phyloP scores from a whole-genome alignment of 1,140 invertebrate species.

The Psix sp. region DNA sequence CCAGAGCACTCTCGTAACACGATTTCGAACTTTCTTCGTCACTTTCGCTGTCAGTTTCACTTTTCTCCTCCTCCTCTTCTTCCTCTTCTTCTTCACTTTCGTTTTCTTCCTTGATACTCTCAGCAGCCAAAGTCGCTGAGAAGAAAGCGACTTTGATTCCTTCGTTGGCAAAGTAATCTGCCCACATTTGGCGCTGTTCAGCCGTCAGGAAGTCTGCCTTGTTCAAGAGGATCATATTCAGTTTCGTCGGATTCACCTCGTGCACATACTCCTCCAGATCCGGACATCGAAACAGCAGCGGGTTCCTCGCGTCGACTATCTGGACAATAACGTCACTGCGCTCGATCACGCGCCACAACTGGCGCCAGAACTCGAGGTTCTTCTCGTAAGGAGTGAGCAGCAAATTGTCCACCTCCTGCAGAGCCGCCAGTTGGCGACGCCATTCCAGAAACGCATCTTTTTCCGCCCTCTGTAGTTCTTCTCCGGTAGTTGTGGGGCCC shows the following conservation, averaged over 20 bases:
- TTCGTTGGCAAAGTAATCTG: constrained; percentile 87
- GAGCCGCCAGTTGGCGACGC: constrained; percentile 86
- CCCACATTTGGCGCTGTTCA: constrained; percentile 90
- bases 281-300: constrained; percentile 93
- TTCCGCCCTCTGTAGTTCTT: constrained; percentile 88
- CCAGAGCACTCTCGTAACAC: not conserved
- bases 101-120: constrained; percentile 35
- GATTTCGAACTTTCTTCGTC: constrained; percentile 42
- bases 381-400: constrained; percentile 97
- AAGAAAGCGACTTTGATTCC: constrained; percentile 88
- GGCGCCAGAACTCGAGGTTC: constrained; percentile 98
- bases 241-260: constrained; percentile 87
- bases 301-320: constrained; percentile 98
- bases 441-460: constrained; percentile 91
- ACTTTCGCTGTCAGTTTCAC: constrained; percentile 46
- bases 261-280: constrained; percentile 97
- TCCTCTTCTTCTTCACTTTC: constrained; percentile 57
- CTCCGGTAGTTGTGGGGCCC: constrained; percentile 84
- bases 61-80: constrained; percentile 45
- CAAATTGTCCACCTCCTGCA: constrained; percentile 89
- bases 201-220: constrained; percentile 96
- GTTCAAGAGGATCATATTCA: constrained; percentile 93
- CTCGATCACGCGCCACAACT: constrained; percentile 98
- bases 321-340: constrained; percentile 96
- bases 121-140: constrained; percentile 81